Evolutionary conservation across 2,797 vertebrate genomes (phyloP), one percentile per base, ranked within the genome.

Genomic region (Chelon auratus): DNA sequence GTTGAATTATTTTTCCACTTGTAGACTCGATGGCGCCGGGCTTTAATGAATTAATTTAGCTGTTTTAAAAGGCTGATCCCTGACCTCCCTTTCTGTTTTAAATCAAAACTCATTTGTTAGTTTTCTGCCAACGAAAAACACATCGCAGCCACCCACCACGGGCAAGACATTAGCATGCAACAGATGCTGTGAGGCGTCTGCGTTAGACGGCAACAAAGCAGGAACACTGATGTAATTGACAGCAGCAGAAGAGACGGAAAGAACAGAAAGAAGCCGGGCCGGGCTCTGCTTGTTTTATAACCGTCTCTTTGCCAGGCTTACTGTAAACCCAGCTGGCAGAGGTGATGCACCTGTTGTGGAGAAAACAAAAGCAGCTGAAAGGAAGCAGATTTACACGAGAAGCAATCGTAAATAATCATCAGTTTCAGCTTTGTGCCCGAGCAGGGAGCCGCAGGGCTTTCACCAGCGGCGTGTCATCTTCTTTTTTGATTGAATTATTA

Each of bases 111-210:
- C 24, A 1, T 72, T 64, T 77, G 62, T 65, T 69, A 5, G 24
- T 52, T 77, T 47, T 53, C 58, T 69, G 67, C 48, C 58, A 37
- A 54, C 6, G 40, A 65, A 60, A 74, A 70, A 55, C 80, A 68
- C 51, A 45, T 45, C 0, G 4, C 70, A 24, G 72, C 64, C 61
- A 5, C 73, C 75, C 66, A 74, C 77, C 45, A 33, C 39, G 9
- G 39, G 5, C 43, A 14, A 4, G 8, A n/a, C 67, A 84, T 91
- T 69, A 80, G 83, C 72, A 90, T 89, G 82, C 86, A 73, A 60
- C 75, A 70, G 77, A 62, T 80, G 76, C 51, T 59, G 48, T 15
- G 42, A 63, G 72, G 78, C 60, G 53, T 79, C 73, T 72, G 39
- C 68, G 75, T 78, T 76, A 82, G 69, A 62, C 74, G 37, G 57